Evolutionary conservation across 30 jellyfish, hydroid and myxozoan species (phyloP), one percentile per base, ranked within the genome.

Genomic region (Aurelia sp.): DNA sequence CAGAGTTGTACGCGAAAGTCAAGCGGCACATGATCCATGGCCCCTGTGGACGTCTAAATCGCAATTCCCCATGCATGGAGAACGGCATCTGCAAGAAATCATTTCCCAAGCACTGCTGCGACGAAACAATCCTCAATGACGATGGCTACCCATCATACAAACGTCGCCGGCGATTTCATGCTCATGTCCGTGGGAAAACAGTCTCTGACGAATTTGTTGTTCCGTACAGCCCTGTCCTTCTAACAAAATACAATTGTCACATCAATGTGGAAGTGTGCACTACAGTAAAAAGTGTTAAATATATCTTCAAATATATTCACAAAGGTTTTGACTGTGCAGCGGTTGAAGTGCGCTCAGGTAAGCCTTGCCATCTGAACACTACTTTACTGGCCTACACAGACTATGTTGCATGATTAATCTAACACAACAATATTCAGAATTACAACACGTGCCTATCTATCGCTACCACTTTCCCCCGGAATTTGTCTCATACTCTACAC

Each of bases 251-350:
- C 65, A 65, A 90, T 50, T 84, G 80, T 48, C 97, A 90, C 75
- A 91, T 91, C 27, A 91, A 91, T 73, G 82, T 84, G 21, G 97
- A 91, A 63, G 84, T 72, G 17, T 85, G 90, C 84, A 77, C 94
- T 55, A 22, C 93, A 18, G 76, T 91, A 50, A 85, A 79, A 52
- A 60, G 85, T 59, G 94, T 85, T 11, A 86, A 87, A 61, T 91
- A 91, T 72, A 50, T 91, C 20, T 91, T 47, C 82, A 91, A 87
- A 65, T 91, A 91, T 61, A 78, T 91, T 17, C 86, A 79, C 74
- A 86, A 91, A 63, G 98, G 97, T 4, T 48, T 67, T 77, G 95
- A 87, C 55, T 18, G 74, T 22, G 92, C 97, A 5, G 40, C 76
- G 47, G 68, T 91, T 18, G 80, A 75, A 19, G 38, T 85, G 62